Conservation (phyloP, 2,888 invertebrate species). For the Myopa testacea region DNA sequence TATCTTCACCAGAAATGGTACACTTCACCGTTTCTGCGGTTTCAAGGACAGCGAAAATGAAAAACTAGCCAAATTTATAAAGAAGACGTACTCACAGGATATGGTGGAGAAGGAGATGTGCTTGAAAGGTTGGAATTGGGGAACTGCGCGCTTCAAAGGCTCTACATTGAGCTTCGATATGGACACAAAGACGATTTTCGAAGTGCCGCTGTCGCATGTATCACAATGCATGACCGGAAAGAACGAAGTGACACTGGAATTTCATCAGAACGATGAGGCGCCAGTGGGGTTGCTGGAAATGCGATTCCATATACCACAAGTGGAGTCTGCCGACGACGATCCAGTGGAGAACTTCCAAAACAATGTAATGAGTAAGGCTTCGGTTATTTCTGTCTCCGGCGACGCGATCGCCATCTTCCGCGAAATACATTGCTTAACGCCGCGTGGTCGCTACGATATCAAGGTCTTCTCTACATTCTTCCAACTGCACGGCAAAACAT, state of each 20-base stretch:
- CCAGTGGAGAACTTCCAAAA: conserved; percentile 97
- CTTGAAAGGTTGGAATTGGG: conserved; percentile 99
- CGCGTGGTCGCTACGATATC: conserved; percentile 91
- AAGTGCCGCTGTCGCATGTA: conserved; percentile 95
- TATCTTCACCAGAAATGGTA: conserved; percentile 89
- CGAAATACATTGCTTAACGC: conserved; percentile 97
- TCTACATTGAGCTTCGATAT: conserved; percentile 88
- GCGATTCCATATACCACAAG: conserved; percentile 96
- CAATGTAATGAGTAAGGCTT: conserved; percentile 96
- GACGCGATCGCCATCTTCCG: conserved; percentile 97
- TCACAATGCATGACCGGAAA: conserved; percentile 96
- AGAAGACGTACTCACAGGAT: conserved; percentile 83
- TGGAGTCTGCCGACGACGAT: conserved; percentile 91
- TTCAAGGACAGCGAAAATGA: conserved; percentile 95
- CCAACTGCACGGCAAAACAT: conserved; percentile 97
- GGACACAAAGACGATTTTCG: conserved; percentile 88
- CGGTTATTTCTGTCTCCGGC: conserved; percentile 96
- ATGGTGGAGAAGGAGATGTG: conserved; percentile 93
- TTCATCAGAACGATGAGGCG: conserved; percentile 99
- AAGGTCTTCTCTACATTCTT: conserved; percentile 91
- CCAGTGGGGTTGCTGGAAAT: conserved; percentile 97
- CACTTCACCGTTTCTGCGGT: conserved; percentile 90
- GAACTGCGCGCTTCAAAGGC: conserved; percentile 92
- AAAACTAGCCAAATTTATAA: conserved; percentile 90
- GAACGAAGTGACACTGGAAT: conserved; percentile 98